Base-by-base conservation (phyloP, 2,113 vertebrate genomes). In the Microcebus griseorufus region DNA sequence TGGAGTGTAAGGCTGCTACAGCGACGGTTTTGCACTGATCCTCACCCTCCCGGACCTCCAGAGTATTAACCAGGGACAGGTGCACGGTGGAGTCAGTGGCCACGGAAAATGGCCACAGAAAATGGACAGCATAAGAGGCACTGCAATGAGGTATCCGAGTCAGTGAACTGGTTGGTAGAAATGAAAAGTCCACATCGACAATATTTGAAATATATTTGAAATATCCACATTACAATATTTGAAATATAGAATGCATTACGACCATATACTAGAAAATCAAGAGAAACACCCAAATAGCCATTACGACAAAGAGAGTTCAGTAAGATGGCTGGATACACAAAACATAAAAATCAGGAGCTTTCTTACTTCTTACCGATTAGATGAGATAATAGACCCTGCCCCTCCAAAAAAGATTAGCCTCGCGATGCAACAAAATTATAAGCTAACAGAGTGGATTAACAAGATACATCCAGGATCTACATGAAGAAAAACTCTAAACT, bases 21-120 rank as follows among this genome's bases (percentile, higher is more conserved):
- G 25, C 39, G 7, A 25, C 10, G 5, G 67, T 5, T 34, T 34
- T 8, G 2, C 5, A 18, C 2, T 0, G 3, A 0, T 12, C 18
- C 18, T 5, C n/a, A 72, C 45, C 25, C 32, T n/a, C 13, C n/a
- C 9, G 29, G 0, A 6, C 45, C 58, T 70, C 88, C 62, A 14
- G 60, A 53, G 65, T 64, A n/a, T 65, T 29, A 1, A 9, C 13
- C 48, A 51, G 70, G 88, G 45, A 32, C 29, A 53, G 42, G 58
- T n/a, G 62, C 4, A 25, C 0, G 1, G 67, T 8, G 42, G 67
- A n/a, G 29, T 14, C 79, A 4, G 0, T 2, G 2, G 22, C 0
- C 13, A 64, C 0, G 16, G 37, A 1, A 13, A 53, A 29, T 3
- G 9, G 25, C 0, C 13, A 64, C 0, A 12, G 37, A 1, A 13